Conservation (phyloP, 2,113 vertebrate species). For the Ctenodactylus gundi region DNA sequence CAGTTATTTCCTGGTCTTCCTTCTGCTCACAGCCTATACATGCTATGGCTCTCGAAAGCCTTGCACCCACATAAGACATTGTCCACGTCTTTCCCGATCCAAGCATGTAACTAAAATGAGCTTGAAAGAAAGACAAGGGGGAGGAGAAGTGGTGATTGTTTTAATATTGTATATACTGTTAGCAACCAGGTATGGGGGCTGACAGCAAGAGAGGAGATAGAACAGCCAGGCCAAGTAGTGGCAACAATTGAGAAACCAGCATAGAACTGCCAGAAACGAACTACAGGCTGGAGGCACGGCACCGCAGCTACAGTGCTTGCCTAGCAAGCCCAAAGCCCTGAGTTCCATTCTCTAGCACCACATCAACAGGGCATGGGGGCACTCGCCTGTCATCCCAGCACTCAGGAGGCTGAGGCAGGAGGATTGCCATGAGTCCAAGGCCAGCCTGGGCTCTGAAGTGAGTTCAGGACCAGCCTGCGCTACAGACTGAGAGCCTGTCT, state of each 20-base stretch:
- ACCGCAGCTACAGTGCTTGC: too few species aligned
- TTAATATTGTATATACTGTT: neutral
- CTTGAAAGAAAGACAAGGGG: neutral
- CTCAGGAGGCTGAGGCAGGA: too few species aligned
- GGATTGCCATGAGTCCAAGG: too few species aligned
- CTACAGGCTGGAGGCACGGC: too few species aligned
- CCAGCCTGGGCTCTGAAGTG: too few species aligned
- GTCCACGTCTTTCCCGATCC: neutral
- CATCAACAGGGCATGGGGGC: too few species aligned
- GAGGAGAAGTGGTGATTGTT: neutral
- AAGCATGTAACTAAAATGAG: neutral
- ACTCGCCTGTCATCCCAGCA: too few species aligned
- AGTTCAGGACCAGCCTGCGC: too few species aligned
- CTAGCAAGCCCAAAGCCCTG: too few species aligned
- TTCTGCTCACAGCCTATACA: neutral
- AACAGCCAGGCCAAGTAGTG: neutral
- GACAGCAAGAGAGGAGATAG: neutral
- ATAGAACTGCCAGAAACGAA: neutral
- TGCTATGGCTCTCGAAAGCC: neutral
- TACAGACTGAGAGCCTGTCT: too few species aligned
- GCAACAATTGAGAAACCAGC: neutral
- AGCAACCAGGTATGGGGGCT: neutral
- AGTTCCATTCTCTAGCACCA: too few species aligned
- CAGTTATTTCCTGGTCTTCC: neutral
- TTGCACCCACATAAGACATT: neutral